Evolutionary conservation across 2,113 vertebrate species (phyloP).

Genomic region (Narcine bancroftii): DNA sequence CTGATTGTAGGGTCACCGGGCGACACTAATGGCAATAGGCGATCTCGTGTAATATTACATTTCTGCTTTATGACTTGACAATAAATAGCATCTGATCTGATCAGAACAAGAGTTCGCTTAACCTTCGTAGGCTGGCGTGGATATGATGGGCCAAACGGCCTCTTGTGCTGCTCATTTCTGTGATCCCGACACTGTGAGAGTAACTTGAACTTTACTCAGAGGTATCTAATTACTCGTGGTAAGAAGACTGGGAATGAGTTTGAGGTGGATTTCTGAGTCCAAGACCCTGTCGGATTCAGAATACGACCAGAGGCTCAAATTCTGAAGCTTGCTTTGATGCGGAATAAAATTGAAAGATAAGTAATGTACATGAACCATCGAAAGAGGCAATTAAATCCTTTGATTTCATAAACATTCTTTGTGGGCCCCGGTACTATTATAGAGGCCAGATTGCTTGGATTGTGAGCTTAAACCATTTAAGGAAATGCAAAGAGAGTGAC

Average conservation of each 20-base stretch:
- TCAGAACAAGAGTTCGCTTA: no score
- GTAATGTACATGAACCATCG: not conserved
- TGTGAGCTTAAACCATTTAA: not conserved
- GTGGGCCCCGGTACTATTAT: not conserved
- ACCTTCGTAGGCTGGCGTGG: no score
- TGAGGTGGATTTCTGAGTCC: not conserved
- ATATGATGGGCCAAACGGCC: no score
- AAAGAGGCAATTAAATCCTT: not conserved
- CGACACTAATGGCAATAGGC: no score
- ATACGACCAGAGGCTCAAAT: not conserved
- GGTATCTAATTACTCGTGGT: not conserved
- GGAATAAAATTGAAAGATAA: not conserved
- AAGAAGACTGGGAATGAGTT: not conserved
- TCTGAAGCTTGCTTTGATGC: not conserved
- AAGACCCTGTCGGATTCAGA: not conserved
- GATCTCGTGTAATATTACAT: no score
- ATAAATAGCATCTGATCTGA: no score
- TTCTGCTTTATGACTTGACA: no score
- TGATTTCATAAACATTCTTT: conserved; percentile 5
- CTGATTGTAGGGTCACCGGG: no score
- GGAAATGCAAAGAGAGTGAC: not conserved
- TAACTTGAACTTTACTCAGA: not conserved
- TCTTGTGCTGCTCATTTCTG: no score
- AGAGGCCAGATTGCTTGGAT: not conserved
- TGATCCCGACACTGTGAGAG: not conserved